Conservation (phyloP, 2,888 invertebrate species). For the Tipula unca region DNA sequence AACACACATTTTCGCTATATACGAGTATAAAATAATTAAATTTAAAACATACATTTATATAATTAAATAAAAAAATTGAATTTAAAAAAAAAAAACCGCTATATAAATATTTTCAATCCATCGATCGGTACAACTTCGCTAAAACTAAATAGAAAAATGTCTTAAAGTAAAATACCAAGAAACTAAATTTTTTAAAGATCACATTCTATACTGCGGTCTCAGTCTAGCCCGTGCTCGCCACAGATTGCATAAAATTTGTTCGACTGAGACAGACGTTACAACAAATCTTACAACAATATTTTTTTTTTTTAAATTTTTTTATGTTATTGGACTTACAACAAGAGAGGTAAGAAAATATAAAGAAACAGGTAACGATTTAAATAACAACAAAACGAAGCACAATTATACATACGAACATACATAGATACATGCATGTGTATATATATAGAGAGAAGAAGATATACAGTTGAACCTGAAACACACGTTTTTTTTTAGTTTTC, state of each 20-base stretch:
- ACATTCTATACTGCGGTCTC: neutral
- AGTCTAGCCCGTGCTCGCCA: neutral
- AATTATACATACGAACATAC: too few species aligned
- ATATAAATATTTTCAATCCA: neutral
- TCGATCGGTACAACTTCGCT: neutral
- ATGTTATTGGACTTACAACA: neutral
- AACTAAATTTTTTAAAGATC: neutral
- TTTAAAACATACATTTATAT: too few species aligned
- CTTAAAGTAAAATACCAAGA: neutral
- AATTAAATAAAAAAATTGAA: neutral
- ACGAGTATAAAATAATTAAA: neutral
- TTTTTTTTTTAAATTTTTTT: neutral
- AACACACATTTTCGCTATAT: neutral
- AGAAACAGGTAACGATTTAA: conserved; percentile 8
- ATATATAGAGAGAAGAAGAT: neutral
- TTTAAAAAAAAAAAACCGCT: neutral
- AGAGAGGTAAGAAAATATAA: neutral
- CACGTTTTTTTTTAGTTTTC: neutral
- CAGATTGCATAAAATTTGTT: neutral
- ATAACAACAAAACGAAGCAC: neutral
- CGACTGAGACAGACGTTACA: neutral
- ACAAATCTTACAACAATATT: neutral
- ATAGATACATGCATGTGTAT: neutral
- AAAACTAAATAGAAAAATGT: neutral
- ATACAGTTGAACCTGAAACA: neutral